Evolutionary conservation across 2,113 vertebrate species (phyloP).

Genomic region (Ancistrus triradiatus): DNA sequence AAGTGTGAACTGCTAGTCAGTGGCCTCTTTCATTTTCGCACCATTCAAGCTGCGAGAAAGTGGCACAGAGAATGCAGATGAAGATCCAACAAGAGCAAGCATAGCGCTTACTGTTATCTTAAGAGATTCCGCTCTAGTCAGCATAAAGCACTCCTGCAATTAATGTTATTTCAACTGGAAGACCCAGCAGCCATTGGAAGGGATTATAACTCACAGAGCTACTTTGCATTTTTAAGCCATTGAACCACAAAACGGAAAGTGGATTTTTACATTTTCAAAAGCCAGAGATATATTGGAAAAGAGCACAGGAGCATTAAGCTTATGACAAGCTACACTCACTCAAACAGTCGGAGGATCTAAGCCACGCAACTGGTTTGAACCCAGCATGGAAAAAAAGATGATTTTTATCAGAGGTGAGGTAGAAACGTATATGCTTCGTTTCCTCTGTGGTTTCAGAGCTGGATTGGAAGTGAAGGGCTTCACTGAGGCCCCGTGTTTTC

Average conservation of each 20-base stretch:
- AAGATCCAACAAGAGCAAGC: too few relatives aligned
- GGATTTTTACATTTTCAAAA: constrained; percentile 1
- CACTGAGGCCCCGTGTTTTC: neutral
- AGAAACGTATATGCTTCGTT: neutral
- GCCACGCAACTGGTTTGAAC: neutral
- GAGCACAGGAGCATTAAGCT: neutral
- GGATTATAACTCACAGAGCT: neutral
- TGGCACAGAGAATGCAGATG: neutral
- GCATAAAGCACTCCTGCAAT: neutral
- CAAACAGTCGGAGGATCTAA: neutral
- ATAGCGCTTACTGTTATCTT: neutral
- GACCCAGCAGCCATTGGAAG: neutral
- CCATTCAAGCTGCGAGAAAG: constrained; percentile 10
- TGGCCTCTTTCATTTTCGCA: constrained; percentile 31
- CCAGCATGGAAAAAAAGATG: neutral
- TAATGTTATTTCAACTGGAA: neutral
- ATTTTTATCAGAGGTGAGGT: constrained; percentile 17
- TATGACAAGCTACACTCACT: neutral
- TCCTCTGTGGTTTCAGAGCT: constrained; percentile 10
- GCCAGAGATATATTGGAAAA: neutral
- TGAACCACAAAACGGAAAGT: neutral
- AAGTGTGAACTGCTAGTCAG: constrained; percentile 38
- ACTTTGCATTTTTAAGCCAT: neutral
- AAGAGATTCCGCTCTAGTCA: neutral
- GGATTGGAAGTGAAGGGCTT: constrained; percentile 4